Conservation (phyloP, 92 coral and sea anemone genomes). For the Porites evermanni region DNA sequence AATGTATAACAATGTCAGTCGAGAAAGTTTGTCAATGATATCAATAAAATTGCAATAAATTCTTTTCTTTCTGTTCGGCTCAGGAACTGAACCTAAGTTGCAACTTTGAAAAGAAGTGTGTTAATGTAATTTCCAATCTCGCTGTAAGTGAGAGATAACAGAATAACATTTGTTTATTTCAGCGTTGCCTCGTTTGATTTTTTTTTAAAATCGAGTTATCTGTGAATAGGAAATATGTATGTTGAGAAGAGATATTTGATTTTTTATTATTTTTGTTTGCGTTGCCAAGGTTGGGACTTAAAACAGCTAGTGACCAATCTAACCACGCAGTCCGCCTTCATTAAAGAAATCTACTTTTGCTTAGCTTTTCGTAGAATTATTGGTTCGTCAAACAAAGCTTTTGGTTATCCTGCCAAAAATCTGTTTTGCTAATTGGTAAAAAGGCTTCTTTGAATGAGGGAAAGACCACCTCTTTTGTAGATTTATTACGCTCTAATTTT, state of each 20-base stretch:
- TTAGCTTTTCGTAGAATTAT: not conserved
- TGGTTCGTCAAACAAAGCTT: slow-evolving; percentile 2
- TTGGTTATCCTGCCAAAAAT: slow-evolving; percentile 24
- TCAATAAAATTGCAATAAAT: slow-evolving; percentile 11
- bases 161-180: not conserved
- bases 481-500: slow-evolving; percentile 32
- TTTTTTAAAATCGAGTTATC: not conserved
- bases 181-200: not conserved
- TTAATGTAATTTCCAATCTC: too few species aligned
- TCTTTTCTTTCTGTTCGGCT: not conserved
- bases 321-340: not conserved
- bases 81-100: not conserved
- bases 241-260: not conserved
- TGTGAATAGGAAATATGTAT: not conserved
- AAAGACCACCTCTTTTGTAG: slow-evolving; percentile 45
- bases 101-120: too few species aligned
- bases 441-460: slow-evolving; percentile 4
- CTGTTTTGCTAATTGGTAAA: slow-evolving; percentile 52
- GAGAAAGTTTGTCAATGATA: not conserved
- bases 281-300: too few species aligned
- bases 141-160: not conserved
- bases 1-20: not conserved
- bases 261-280: too few species aligned
- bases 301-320: not conserved
- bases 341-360: too few species aligned